These are phyloP conservation scores for Linnaemya tessellans DNA, from an alignment of 2,888 invertebrate genomes.

Conservation along the genomic window DNA sequence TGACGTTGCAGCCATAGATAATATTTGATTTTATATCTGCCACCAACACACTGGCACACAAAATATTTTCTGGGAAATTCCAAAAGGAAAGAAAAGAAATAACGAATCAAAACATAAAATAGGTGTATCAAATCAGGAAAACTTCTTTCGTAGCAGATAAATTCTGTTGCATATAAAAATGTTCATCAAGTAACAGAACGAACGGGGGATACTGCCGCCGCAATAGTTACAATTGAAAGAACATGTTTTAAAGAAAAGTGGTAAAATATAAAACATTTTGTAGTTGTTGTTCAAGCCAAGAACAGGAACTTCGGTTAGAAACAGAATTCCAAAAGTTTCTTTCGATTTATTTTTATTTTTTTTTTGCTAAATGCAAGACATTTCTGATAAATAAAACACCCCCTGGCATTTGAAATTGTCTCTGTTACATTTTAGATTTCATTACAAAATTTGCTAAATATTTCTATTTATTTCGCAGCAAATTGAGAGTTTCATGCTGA, in stretches of 20 bases:
- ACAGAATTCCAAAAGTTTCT: slow-evolving; percentile 6
- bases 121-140: slow-evolving; percentile 51
- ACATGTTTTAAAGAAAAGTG: slow-evolving; percentile 15
- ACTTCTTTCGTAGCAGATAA: slow-evolving; percentile 34
- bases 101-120: slow-evolving; percentile 28
- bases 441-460: slow-evolving; percentile 47
- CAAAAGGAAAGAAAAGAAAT: background rate
- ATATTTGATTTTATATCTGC: slow-evolving; percentile 60
- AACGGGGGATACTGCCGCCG: background rate
- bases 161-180: background rate
- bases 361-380: background rate
- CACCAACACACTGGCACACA: background rate
- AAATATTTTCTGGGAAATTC: background rate
- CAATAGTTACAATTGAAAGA: slow-evolving; percentile 9
- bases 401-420: slow-evolving; percentile 59
- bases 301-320: slow-evolving; percentile 66
- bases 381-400: slow-evolving; percentile 55
- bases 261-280: slow-evolving; percentile 54
- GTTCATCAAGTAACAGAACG: background rate
- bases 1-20: slow-evolving; percentile 54
- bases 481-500: slow-evolving; percentile 19
- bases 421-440: slow-evolving; percentile 59
- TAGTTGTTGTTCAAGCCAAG: slow-evolving; percentile 43
- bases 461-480: slow-evolving; percentile 16
- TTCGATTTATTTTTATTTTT: slow-evolving; percentile 5